Evolutionary conservation across 2,113 vertebrate species (phyloP).

Genomic region (Antechinus stuartii): DNA sequence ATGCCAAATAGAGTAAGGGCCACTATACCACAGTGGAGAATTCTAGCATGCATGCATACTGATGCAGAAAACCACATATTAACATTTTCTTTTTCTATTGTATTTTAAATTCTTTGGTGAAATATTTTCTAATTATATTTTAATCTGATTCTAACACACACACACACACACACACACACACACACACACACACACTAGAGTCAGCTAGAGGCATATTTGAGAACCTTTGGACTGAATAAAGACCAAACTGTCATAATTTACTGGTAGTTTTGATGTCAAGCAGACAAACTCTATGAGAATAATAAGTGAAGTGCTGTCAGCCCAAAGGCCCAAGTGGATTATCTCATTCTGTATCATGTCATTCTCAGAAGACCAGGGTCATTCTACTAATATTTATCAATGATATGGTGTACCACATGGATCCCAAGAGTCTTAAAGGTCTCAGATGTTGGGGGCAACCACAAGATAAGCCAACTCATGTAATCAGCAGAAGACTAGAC

Average conservation of each 20-base stretch:
- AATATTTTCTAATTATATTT: background rate
- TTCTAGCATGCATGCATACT: background rate
- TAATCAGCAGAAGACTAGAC: too few species aligned
- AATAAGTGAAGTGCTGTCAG: background rate
- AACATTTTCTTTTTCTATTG: background rate
- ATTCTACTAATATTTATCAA: slow-evolving; percentile 28
- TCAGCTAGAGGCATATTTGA: background rate
- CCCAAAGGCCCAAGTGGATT: background rate
- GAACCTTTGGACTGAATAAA: too few species aligned
- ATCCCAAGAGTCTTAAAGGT: too few species aligned
- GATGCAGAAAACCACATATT: background rate
- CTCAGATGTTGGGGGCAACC: too few species aligned
- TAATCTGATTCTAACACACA: background rate
- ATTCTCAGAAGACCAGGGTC: slow-evolving; percentile 21
- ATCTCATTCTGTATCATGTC: background rate
- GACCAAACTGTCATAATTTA: background rate
- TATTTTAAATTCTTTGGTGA: background rate
- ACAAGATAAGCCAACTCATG: too few species aligned
- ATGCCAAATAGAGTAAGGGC: background rate
- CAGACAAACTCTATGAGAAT: background rate
- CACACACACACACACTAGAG: background rate
- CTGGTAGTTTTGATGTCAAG: background rate
- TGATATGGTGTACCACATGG: too few species aligned
- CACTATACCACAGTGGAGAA: background rate
- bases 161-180: too few species aligned